A percentile compares a stretch with the other conserved stretches of the same genome.
phyloP scores from a whole-genome alignment of 2,113 vertebrate species.

The Xiphophorus hellerii region DNA sequence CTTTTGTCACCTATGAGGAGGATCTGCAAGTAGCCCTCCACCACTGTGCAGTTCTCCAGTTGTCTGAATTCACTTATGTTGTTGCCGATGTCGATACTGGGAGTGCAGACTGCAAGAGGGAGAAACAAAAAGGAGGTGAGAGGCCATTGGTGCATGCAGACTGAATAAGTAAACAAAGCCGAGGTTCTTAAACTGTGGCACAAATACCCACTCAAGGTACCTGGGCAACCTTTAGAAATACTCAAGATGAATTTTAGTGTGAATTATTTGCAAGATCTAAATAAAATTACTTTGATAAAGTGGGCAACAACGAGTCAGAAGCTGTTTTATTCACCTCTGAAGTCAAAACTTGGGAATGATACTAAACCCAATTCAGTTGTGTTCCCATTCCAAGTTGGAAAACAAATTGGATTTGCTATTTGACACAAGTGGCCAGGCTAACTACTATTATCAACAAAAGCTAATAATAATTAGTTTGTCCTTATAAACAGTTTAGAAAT shows the following conservation, averaged over 20 bases:
- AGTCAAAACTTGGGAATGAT: no score
- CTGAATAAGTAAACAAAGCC: background rate
- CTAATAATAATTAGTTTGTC: background rate
- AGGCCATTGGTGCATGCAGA: background rate
- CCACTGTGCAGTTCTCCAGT: conserved; percentile 96
- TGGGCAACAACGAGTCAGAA: no score
- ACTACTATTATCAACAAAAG: background rate
- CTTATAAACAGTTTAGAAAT: no score
- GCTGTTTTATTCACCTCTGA: no score
- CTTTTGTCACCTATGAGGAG: conserved; percentile 94
- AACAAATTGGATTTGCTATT: background rate
- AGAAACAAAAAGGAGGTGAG: conserved; percentile 5
- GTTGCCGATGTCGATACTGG: conserved; percentile 94
- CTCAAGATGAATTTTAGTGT: no score
- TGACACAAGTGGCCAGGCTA: background rate
- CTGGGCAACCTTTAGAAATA: background rate
- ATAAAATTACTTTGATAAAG: no score
- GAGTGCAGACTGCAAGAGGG: conserved; percentile 86
- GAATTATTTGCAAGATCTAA: no score
- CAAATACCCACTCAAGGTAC: background rate
- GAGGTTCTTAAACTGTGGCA: background rate
- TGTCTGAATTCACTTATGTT: conserved; percentile 90
- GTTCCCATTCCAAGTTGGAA: no score
- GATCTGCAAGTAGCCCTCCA: conserved; percentile 97
- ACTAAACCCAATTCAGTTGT: no score